phyloP scores from a whole-genome alignment of 2,113 vertebrate species.

The Myrmecobius fasciatus region DNA sequence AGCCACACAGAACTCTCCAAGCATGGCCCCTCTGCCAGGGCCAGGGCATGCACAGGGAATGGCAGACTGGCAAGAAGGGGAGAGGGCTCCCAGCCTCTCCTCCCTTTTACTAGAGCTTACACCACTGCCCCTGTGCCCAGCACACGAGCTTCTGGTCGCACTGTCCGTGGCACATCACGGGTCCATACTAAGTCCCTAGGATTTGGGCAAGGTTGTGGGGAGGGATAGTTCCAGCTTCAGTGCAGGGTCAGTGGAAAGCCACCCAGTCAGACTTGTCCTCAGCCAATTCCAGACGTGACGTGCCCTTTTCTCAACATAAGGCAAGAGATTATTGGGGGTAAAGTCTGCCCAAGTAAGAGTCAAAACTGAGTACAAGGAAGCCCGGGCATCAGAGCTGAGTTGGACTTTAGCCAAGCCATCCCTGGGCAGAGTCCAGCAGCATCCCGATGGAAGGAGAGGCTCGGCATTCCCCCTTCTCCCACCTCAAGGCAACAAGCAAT shows the following conservation, averaged over 20 bases:
- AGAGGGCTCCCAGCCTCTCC: conserved; percentile 23
- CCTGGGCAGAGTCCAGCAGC: conserved; percentile 60
- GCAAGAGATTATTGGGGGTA: conserved; percentile 30
- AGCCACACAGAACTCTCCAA: too few relatives aligned
- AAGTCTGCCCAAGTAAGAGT: conserved; percentile 31
- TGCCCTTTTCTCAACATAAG: neutral
- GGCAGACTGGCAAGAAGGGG: conserved; percentile 66
- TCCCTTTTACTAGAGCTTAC: neutral
- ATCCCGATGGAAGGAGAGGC: neutral
- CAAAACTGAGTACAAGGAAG: conserved; percentile 33
- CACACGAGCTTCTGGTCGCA: neutral
- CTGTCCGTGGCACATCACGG: neutral
- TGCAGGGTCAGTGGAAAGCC: neutral
- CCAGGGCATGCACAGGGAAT: conserved; percentile 62
- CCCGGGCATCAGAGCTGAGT: neutral
- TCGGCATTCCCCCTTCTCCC: neutral
- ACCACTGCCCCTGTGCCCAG: neutral
- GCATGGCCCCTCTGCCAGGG: neutral
- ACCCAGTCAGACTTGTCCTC: neutral
- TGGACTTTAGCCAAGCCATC: conserved; percentile 50
- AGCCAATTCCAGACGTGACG: neutral
- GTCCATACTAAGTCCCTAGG: conserved; percentile 15
- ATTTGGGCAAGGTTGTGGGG: neutral
- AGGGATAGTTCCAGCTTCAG: neutral
- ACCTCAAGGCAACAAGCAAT: neutral